phyloP scores from a whole-genome alignment of 2,797 vertebrate genomes.

The Enteromius argenteus region DNA sequence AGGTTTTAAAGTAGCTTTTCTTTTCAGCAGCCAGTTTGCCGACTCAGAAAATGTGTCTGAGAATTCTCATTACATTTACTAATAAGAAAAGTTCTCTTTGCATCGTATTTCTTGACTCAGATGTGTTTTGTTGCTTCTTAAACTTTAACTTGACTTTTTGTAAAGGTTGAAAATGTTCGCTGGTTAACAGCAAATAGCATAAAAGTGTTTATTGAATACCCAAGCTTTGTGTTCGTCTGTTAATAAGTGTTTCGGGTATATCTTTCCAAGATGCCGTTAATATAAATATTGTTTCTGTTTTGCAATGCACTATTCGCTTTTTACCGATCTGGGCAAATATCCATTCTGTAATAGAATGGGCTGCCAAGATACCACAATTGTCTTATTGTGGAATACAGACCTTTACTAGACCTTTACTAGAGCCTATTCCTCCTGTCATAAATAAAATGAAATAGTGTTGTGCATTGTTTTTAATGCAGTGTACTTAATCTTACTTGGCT shows the following conservation, averaged over 20 bases:
- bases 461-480: neutral
- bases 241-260: slow-evolving; percentile 15
- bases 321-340: slow-evolving; percentile 41
- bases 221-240: slow-evolving; percentile 28
- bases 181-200: slow-evolving; percentile 3
- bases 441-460: neutral
- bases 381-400: neutral
- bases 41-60: neutral
- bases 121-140: slow-evolving; percentile 17
- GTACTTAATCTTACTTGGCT: neutral
- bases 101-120: neutral
- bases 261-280: slow-evolving; percentile 41
- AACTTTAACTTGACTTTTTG: slow-evolving; percentile 32
- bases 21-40: neutral
- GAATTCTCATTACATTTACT: neutral
- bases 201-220: slow-evolving; percentile 38
- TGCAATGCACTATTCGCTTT: slow-evolving; percentile 32
- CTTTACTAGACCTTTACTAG: neutral
- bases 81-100: neutral
- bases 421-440: neutral
- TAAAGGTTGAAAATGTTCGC: neutral
- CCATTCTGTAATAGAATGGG: slow-evolving; percentile 22
- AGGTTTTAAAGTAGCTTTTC: slow-evolving; percentile 16
- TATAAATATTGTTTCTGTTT: slow-evolving; percentile 57
- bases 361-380: slow-evolving; percentile 12